These are phyloP conservation scores for Siphonodentalium dalli DNA, from an alignment of 2,888 invertebrate genomes.

Conservation along the genomic window DNA sequence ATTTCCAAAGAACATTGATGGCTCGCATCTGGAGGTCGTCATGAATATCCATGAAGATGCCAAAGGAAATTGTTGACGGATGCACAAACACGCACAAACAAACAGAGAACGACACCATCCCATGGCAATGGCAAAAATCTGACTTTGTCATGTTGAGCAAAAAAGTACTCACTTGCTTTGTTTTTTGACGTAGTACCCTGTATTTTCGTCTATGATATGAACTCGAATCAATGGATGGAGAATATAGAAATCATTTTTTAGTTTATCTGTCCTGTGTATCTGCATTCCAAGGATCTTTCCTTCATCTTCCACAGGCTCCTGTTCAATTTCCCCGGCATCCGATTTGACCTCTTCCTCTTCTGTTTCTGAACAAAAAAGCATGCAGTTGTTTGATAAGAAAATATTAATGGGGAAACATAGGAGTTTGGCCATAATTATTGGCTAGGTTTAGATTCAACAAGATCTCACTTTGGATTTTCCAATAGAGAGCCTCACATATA, in stretches of 20 bases:
- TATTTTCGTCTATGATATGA: slow-evolving; percentile 70
- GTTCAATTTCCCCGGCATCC: not conserved
- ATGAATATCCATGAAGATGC: too few species aligned
- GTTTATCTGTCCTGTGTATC: slow-evolving; percentile 71
- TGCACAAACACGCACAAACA: too few species aligned
- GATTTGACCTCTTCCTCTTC: slow-evolving; percentile 25
- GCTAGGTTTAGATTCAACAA: too few species aligned
- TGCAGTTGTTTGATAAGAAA: not conserved
- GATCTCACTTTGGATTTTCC: not conserved
- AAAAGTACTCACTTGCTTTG: slow-evolving; percentile 61
- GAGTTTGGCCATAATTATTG: too few species aligned
- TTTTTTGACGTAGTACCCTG: slow-evolving; percentile 69
- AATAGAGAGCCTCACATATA: too few species aligned
- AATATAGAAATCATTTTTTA: slow-evolving; percentile 71
- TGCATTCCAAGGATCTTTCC: slow-evolving; percentile 67
- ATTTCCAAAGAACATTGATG: too few species aligned
- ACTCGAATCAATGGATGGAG: slow-evolving; percentile 74
- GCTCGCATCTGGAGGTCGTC: too few species aligned
- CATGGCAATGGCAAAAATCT: too few species aligned
- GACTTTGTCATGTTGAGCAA: too few species aligned
- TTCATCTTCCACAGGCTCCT: slow-evolving; percentile 41
- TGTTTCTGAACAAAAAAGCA: slow-evolving; percentile 8
- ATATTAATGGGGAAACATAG: too few species aligned
- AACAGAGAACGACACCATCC: too few species aligned
- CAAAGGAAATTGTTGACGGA: too few species aligned